Evolutionary conservation across 2,113 vertebrate genomes (phyloP), one percentile per base, ranked within the genome.

Genomic region (Ailurus styani): DNA sequence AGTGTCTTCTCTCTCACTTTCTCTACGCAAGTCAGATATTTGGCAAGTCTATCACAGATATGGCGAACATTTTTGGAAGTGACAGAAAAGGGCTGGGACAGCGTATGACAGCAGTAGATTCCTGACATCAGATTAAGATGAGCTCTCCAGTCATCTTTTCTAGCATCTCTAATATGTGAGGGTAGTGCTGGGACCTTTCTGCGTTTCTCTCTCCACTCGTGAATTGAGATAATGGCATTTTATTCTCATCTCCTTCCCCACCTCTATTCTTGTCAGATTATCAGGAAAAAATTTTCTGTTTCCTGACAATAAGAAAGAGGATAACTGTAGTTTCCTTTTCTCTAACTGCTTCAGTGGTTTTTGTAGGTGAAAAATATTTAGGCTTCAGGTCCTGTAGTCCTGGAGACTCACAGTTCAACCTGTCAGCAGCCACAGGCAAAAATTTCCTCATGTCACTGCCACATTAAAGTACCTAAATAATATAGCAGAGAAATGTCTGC

Each of bases 291-390:
- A 50, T 60, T 94, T 64, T 55, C 45, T 75, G 25, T 78, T 82
- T 85, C 42, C 57, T 81, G 55, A 94, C 66, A 81, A 91, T 72
- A 88, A 93, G 78, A 82, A 97, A 88, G 64, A 66, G n/a, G 40
- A 55, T 57, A 93, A 66, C 77, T 90, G 42, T 29, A 23, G 47
- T n/a, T 87, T 42, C 40, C 52, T 96, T 81, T 93, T 62, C 62
- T 85, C 75, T 96, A 70, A 86, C 57, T 57, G 86, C 96, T 91
- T 87, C 73, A 72, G 50, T 87, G 54, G 47, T 78, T 92, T 93
- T 57, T 89, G 60, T 52, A 68, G 77, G 73, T 90, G 54, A 96
- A 93, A 96, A 97, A 90, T 68, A 88, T 21, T 77, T 42, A 90
- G 50, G 34, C 40, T 83, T 86, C 14, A 78, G 75, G 25, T 75